Evolutionary conservation across 2,797 vertebrate species (phyloP), one percentile per base, ranked within the genome.

Genomic region (Acrocephalus scirpaceus): DNA sequence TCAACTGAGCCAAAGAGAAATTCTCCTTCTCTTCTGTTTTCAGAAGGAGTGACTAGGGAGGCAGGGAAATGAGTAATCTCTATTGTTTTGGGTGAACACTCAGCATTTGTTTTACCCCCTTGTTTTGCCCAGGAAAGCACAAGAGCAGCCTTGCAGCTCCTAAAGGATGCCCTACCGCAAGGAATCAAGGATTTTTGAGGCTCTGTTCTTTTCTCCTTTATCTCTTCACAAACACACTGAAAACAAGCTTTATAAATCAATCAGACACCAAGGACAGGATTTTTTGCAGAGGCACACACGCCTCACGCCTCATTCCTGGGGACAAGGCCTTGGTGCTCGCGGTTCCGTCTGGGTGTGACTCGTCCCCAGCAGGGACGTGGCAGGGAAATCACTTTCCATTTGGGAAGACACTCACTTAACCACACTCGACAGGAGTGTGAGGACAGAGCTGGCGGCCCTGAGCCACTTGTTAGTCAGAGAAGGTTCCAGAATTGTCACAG

Each of bases 401-500:
- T 81, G 71, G 72, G 78, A 45, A 60, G 16, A n/a, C 17, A 10
- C 76, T 90, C 23, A 57, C 25, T 88, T 92, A 90, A 77, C 75
- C 47, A 60, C 62, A 56, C 69, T 87, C 0, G 27, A 77, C 72
- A 76, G 89, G 19, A 79, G 47, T 64, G 92, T 73, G 91, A 78
- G 77, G 50, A 48, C 40, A 69, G 74, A 80, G 69, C 45, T 53
- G 26, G 60, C 0, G 4, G 88, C 83, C 64, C 78, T 77, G 86
- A 93, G 87, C 78, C 53, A 27, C 86, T 92, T 91, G 61, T 73
- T 91, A 91, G 93, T 67, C 86, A 80, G n/a, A 62, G 91, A 86
- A 20, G 22, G 29, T 60, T 88, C 77, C 70, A 65, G 57, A 90
- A 86, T 3, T 3, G n/a, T 29, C 61, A 13, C 42, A n/a, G 61